A percentile compares a stretch with the other conserved stretches of the same genome.
These are phyloP conservation scores for Pseudochirops corinnae DNA, from an alignment of 2,797 vertebrate species.

Conservation along the genomic window DNA sequence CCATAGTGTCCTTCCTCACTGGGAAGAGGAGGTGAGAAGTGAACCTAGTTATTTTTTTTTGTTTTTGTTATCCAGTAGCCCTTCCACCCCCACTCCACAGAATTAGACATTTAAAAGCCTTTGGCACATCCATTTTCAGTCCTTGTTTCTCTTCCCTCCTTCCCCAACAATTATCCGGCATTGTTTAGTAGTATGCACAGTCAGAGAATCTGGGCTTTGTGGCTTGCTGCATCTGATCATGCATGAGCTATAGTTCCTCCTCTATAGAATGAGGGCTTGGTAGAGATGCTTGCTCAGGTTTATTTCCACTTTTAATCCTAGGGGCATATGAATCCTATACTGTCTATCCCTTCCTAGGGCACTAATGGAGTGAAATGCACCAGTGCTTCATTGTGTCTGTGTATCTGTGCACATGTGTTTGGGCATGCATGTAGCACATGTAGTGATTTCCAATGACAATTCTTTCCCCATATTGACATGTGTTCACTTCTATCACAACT, in stretches of 20 bases:
- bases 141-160: not conserved
- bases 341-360: not conserved
- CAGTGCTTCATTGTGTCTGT: fast-evolving
- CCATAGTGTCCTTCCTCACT: not conserved
- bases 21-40: not conserved
- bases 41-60: not conserved
- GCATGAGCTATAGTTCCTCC: not conserved
- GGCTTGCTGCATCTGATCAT: not conserved
- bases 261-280: not conserved
- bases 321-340: not conserved
- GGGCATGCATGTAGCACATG: not conserved
- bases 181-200: not conserved
- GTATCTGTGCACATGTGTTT: fast-evolving
- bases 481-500: not conserved
- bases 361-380: not conserved
- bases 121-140: not conserved
- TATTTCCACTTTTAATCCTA: not conserved
- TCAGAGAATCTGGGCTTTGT: not conserved
- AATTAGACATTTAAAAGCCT: not conserved
- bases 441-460: not conserved
- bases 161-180: not conserved
- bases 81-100: not conserved
- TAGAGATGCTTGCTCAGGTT: not conserved
- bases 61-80: not conserved
- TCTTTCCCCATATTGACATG: fast-evolving